Base-by-base conservation (phyloP, 2,797 vertebrate genomes). In the Rhabdophis nuchalis region DNA sequence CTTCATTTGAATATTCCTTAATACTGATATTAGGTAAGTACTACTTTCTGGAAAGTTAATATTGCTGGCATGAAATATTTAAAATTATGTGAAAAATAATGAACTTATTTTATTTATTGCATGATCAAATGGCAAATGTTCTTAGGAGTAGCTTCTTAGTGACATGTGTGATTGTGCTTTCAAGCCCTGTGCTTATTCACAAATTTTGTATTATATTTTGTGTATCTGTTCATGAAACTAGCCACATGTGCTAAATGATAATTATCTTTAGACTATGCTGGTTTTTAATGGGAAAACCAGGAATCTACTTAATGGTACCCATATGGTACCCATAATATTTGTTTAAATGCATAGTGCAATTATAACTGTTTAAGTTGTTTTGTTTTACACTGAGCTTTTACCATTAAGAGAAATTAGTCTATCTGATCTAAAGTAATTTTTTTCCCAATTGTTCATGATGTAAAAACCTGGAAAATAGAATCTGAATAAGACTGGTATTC, bases 191-290 rank as follows among this genome's bases (percentile, higher is more conserved):
- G 32, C 56, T 88, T 68, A 27, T 0, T 0, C 58, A 23, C 41
- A n/a, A 23, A 58, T 23, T 86, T 60, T 87, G n/a, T 94, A 41
- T 52, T 93, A 46, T 82, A 93, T 56, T 95, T 86, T 93, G 32
- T 85, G 6, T 29, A 58, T 4, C 90, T 93, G 86, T 91, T 61
- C 92, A 94, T 89, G 18, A 0, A 27, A 77, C 93, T 88, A 58
- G 18, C n/a, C 27, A 86, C 93, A 0, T 7, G 14, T 92, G 93
- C 86, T 52, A 61, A 85, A 77, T 68, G 88, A 93, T 61, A 93
- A 90, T 68, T 14, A 82, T 36, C 11, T 89, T 92, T 89, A 89
- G 61, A 89, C 52, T 20, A 50, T 36, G 3, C 89, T 82, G 56
- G 25, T 88, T 90, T 90, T 93, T 68, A 88, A 82, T 52, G 53